Base-by-base conservation (phyloP, 2,113 vertebrate genomes). In the Seriola dumerili region DNA sequence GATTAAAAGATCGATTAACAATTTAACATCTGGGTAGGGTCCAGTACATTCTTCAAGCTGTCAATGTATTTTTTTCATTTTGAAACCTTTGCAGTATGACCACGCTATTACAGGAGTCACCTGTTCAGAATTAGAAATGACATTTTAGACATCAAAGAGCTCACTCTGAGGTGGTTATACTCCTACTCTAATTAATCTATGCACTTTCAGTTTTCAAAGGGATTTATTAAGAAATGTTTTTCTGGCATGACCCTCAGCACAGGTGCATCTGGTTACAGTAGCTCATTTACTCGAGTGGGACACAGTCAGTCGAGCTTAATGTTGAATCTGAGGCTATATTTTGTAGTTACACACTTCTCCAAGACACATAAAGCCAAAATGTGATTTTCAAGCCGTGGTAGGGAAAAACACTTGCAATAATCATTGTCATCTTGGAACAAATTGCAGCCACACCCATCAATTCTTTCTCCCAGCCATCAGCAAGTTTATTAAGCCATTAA, bases 141-240 rank as follows among this genome's bases (percentile, higher is more conserved):
- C 21, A 72, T 64, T 70, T 70, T 54, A 69, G 34, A 73, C 69
- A 58, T 81, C 67, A 78, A 77, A 76, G 34, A 46, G 21, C 54
- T 71, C 65, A 25, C 38, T 66, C 70, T 50, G 50, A 71, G 64
- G 68, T 83, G 55, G 59, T 55, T 52, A 44, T 36, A 64, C 58
- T 76, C 40, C 44, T 14, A 38, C 14, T 72, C 44, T 78, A 65
- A 72, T 85, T 80, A 83, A 83, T 86, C 54, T 48, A 42, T 8
- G n/a, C 1, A 25, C 44, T 21, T 71, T 36, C 23, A 17, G 16
- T 81, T 73, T 84, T 69, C 65, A 57, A 19, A 55, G 80, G 71
- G 84, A 85, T 83, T 88, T 78, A 76, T 88, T 72, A 70, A 61
- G 63, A 88, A 55, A 44, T 69, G 52, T 63, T 76, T 64, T 65